Conservation (phyloP, 2,888 invertebrate species). For the Cryptus viduatorius region DNA sequence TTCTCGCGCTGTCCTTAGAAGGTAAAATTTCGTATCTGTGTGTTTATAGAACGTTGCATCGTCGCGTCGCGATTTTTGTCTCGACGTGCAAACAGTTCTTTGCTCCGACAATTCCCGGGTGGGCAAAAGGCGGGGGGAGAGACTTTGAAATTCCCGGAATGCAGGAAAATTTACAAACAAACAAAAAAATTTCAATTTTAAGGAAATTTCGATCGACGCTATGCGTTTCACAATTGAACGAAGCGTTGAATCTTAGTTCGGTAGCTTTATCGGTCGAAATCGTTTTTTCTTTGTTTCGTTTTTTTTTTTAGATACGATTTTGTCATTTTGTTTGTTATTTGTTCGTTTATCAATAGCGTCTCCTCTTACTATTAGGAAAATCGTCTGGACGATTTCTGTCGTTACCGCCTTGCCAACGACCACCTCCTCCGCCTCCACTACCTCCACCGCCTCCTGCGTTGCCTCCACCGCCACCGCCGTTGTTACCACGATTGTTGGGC, state of each 20-base stretch:
- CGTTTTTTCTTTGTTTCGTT: not conserved
- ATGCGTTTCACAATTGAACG: not conserved
- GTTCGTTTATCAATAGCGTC: conserved; percentile 86
- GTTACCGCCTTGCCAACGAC: conserved; percentile 83
- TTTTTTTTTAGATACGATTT: conserved; percentile 5
- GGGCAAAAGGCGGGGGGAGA: not conserved
- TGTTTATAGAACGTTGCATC: not conserved
- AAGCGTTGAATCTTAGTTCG: not conserved
- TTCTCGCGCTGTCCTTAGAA: not conserved
- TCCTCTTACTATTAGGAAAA: conserved; percentile 89
- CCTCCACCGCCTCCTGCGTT: conserved; percentile 70
- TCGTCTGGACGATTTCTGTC: conserved; percentile 88
- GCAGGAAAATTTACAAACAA: not conserved
- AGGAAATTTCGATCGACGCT: not conserved
- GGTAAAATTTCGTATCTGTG: conserved; percentile 6
- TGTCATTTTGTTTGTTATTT: conserved; percentile 2
- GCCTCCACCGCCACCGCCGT: conserved; percentile 74
- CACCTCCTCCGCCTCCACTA: conserved; percentile 76
- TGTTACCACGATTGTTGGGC: conserved; percentile 75
- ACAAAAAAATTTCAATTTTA: not conserved
- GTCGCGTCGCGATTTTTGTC: not conserved
- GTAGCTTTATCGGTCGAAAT: not conserved
- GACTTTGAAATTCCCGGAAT: not conserved
- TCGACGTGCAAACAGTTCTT: not conserved
- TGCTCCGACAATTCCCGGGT: not conserved